Conservation (phyloP, 2,797 vertebrate species). For the Percopsis omiscomaycus region DNA sequence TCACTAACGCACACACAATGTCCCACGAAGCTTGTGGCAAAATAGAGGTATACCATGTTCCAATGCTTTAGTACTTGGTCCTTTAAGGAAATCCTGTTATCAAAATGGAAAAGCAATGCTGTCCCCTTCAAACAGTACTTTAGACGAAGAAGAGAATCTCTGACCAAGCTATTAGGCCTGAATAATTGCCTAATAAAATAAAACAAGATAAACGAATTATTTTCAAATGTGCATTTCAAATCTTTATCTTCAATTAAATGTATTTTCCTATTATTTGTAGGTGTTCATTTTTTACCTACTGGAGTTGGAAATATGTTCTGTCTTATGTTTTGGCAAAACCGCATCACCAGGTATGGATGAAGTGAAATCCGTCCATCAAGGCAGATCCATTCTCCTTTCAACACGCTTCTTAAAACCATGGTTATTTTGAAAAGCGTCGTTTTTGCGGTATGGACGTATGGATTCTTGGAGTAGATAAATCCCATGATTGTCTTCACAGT, state of each 20-base stretch:
- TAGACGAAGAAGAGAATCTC: constrained; percentile 70
- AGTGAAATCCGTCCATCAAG: constrained; percentile 65
- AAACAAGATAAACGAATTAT: constrained; percentile 72
- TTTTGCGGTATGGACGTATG: constrained; percentile 39
- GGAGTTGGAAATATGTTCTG: constrained; percentile 53
- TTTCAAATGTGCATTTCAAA: constrained; percentile 55
- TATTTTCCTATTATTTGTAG: constrained; percentile 58
- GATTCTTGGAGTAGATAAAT: constrained; percentile 71
- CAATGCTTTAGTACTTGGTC: constrained; percentile 87
- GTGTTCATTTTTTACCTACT: constrained; percentile 58
- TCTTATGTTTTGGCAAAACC: constrained; percentile 84
- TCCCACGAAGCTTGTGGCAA: constrained; percentile 92
- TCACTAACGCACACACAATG: constrained; percentile 88
- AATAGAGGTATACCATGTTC: constrained; percentile 99
- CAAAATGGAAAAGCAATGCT: constrained; percentile 70
- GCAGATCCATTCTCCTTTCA: constrained; percentile 70
- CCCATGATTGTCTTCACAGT: constrained; percentile 99
- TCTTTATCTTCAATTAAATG: constrained; percentile 48
- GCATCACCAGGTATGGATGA: constrained; percentile 76
- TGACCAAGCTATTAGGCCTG: constrained; percentile 65
- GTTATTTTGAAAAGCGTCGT: constrained; percentile 53
- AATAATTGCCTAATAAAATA: constrained; percentile 27
- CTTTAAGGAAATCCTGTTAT: constrained; percentile 81
- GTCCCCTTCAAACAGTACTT: constrained; percentile 69
- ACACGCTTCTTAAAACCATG: constrained; percentile 74